Percentiles rank a stretch among this genome's conserved stretches.
Evolutionary conservation across 2,797 vertebrate genomes (phyloP).

Genomic region (Gymnodraco acuticeps): DNA sequence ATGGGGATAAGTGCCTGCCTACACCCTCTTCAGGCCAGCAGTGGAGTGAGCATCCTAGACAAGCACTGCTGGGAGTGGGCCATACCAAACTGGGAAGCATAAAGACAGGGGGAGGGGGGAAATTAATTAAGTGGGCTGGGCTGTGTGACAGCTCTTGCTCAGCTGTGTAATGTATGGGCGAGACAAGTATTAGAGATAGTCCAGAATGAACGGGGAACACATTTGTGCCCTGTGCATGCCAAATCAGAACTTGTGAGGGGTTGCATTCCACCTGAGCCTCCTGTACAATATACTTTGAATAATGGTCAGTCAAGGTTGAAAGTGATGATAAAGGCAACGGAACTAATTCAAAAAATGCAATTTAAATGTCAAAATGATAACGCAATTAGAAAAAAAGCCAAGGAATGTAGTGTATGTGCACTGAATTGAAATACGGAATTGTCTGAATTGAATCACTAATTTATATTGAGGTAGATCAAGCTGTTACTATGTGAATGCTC

Average conservation of each 20-base stretch:
- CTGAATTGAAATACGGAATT: conserved; percentile 4
- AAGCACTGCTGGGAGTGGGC: conserved; percentile 33
- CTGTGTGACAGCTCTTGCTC: conserved; percentile 38
- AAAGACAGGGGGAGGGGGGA: background rate
- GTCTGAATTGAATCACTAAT: conserved; percentile 36
- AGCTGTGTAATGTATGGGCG: conserved; percentile 41
- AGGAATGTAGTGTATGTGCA: background rate
- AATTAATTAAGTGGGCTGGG: conserved; percentile 45
- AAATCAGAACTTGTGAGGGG: conserved; percentile 42
- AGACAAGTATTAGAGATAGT: conserved; percentile 20
- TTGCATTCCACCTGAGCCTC: conserved; percentile 47
- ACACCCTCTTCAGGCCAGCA: conserved; percentile 30
- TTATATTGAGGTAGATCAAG: conserved; percentile 42
- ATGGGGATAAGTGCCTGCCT: conserved; percentile 10
- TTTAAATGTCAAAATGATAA: conserved; percentile 15
- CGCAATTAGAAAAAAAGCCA: background rate
- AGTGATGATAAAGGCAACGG: conserved; percentile 20
- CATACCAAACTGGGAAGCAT: conserved; percentile 26
- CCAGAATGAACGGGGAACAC: conserved; percentile 44
- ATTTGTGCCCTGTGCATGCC: conserved; percentile 3
- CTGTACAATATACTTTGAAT: conserved; percentile 16
- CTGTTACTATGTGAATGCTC: conserved; percentile 48
- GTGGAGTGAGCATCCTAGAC: conserved; percentile 8
- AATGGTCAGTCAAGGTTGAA: conserved; percentile 22
- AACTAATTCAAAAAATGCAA: background rate